A percentile compares a stretch with the other conserved stretches of the same genome.
These are phyloP conservation scores for Leptonema lineaticorne DNA, from an alignment of 1,140 invertebrate species.

Conservation along the genomic window DNA sequence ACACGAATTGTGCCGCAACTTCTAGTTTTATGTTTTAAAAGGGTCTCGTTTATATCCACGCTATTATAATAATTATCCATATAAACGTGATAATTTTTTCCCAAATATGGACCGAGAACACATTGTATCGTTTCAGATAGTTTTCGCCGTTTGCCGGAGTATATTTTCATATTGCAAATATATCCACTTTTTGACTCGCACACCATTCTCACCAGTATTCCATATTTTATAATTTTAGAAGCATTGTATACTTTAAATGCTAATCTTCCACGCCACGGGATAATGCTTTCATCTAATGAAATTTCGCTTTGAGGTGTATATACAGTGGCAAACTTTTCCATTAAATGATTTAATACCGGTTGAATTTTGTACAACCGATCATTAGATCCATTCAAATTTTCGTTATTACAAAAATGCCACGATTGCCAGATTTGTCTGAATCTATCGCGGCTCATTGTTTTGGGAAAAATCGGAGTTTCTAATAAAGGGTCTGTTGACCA, in stretches of 20 bases:
- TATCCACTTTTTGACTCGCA: conserved; percentile 40
- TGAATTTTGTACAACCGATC: conserved; percentile 37
- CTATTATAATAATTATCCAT: conserved; percentile 43
- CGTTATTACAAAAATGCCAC: conserved; percentile 40
- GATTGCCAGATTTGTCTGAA: conserved; percentile 35
- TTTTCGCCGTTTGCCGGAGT: conserved; percentile 34
- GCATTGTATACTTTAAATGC: conserved; percentile 20
- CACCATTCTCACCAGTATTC: conserved; percentile 38
- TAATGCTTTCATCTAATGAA: conserved; percentile 39
- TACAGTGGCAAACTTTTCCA: conserved; percentile 30
- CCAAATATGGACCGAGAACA: conserved; percentile 29
- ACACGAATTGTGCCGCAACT: conserved; percentile 36
- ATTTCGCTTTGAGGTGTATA: conserved; percentile 33
- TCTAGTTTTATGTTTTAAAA: conserved; percentile 31
- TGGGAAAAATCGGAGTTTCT: conserved; percentile 39
- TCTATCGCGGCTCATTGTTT: conserved; percentile 38
- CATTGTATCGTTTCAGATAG: conserved; percentile 37
- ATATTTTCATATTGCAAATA: conserved; percentile 39
- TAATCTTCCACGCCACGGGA: conserved; percentile 39
- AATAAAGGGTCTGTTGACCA: conserved; percentile 38
- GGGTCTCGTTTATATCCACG: conserved; percentile 30
- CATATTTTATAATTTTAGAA: conserved; percentile 33
- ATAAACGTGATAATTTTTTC: conserved; percentile 40
- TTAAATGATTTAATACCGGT: conserved; percentile 33
- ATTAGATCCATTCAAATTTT: not conserved